phyloP scores from a whole-genome alignment of 2,888 invertebrate species.

The Euphydryas editha region DNA sequence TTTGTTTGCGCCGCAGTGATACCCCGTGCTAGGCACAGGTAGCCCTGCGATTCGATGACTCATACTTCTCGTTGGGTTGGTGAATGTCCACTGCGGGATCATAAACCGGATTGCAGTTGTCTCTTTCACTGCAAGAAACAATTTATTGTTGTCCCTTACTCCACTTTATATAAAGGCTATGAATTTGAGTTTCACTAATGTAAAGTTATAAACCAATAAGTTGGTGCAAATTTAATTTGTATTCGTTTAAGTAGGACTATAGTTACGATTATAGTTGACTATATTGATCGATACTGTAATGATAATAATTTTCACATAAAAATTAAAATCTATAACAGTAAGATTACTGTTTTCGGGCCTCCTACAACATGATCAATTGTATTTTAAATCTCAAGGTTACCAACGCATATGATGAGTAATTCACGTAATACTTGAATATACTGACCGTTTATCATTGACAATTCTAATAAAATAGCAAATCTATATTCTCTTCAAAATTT shows the following conservation, averaged over 20 bases:
- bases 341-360: slow-evolving; percentile 11
- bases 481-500: too few species aligned
- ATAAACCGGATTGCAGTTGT: slow-evolving; percentile 37
- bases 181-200: too few species aligned
- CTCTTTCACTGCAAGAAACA: slow-evolving; percentile 29
- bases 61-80: slow-evolving; percentile 31
- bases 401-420: slow-evolving; percentile 16
- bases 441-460: neutral
- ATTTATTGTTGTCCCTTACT: slow-evolving; percentile 8
- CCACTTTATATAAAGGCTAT: neutral
- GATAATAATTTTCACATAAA: neutral
- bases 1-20: slow-evolving; percentile 38
- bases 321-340: slow-evolving; percentile 3
- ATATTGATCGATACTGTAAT: too few species aligned
- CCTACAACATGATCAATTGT: slow-evolving; percentile 28
- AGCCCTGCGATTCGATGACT: slow-evolving; percentile 41
- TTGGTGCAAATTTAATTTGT: too few species aligned
- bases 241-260: neutral
- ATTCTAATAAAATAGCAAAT: neutral
- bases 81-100: slow-evolving; percentile 31
- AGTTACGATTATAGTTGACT: too few species aligned
- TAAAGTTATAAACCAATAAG: too few species aligned
- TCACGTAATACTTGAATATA: slow-evolving; percentile 10
- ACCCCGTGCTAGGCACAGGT: slow-evolving; percentile 46
- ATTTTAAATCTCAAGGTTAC: slow-evolving; percentile 31